These are phyloP conservation scores for Leucophora obtusa DNA, from an alignment of 2,888 invertebrate species.

Conservation along the genomic window DNA sequence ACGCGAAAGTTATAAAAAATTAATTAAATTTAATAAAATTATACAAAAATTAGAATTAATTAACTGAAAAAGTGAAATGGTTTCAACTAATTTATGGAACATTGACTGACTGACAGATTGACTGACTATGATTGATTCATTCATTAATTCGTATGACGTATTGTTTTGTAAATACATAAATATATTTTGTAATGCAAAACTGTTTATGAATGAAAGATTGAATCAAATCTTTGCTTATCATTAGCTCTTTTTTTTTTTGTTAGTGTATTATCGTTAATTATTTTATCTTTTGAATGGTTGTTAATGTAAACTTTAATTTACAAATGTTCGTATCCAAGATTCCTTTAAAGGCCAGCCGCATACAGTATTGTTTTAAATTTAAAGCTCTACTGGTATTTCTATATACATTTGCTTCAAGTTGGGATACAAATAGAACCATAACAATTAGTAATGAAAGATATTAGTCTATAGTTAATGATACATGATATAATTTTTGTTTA, in stretches of 20 bases:
- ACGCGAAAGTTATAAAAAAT: constrained; percentile 16
- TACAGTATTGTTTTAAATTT: constrained; percentile 34
- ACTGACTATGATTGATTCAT: constrained; percentile 38
- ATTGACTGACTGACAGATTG: constrained; percentile 48
- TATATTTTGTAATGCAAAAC: constrained; percentile 4
- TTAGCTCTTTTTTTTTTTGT: background rate
- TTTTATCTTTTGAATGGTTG: background rate
- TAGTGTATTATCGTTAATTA: no score
- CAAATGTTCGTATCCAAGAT: constrained; percentile 46
- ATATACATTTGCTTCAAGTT: constrained; percentile 54
- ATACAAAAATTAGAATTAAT: constrained; percentile 7
- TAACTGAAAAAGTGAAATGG: constrained; percentile 32
- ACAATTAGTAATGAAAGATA: constrained; percentile 52
- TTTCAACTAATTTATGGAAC: constrained; percentile 61
- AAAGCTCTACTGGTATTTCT: constrained; percentile 56
- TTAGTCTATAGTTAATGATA: constrained; percentile 8
- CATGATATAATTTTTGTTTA: constrained; percentile 2
- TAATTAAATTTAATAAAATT: constrained; percentile 11
- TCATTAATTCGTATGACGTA: constrained; percentile 7
- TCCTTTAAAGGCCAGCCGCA: constrained; percentile 52
- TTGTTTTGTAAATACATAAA: background rate
- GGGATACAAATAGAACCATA: constrained; percentile 62
- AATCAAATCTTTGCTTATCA: constrained; percentile 21
- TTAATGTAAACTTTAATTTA: constrained; percentile 34
- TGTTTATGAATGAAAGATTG: background rate